phyloP scores from a whole-genome alignment of 2,797 vertebrate genomes.

The Sebastes vulpes region DNA sequence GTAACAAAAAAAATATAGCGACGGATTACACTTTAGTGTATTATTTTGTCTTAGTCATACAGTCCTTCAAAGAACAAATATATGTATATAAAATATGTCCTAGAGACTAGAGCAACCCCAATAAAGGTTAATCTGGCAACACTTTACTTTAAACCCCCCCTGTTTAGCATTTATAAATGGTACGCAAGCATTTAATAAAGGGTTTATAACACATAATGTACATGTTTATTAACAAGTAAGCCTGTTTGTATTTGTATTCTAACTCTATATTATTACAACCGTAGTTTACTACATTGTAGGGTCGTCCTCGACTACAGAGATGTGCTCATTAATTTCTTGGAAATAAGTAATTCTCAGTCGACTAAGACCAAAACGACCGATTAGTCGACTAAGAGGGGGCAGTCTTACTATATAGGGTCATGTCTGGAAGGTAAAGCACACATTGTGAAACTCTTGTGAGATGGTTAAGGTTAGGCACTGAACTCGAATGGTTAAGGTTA shows the following conservation, averaged over 20 bases:
- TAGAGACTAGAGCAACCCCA: background rate
- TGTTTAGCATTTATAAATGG: background rate
- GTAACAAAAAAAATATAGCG: background rate
- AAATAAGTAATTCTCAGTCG: no score
- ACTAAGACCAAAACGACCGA: no score
- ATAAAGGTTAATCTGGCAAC: conserved; percentile 24
- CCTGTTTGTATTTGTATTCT: background rate
- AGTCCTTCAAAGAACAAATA: background rate
- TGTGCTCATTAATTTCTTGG: no score
- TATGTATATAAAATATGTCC: no score
- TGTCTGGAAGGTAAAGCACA: no score
- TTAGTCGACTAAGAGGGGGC: no score
- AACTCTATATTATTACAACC: background rate
- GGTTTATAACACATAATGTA: background rate
- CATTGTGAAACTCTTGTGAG: no score
- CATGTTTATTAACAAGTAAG: background rate
- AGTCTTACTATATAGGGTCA: no score
- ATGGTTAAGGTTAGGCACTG: no score
- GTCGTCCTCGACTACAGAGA: no score
- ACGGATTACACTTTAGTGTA: fast-evolving
- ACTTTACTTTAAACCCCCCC: background rate
- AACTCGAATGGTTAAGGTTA: fast-evolving
- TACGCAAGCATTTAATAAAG: background rate
- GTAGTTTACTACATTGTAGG: fast-evolving
- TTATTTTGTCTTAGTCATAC: background rate